Evolutionary conservation across 2,888 invertebrate genomes (phyloP).

Genomic region (Venusia cambrica): DNA sequence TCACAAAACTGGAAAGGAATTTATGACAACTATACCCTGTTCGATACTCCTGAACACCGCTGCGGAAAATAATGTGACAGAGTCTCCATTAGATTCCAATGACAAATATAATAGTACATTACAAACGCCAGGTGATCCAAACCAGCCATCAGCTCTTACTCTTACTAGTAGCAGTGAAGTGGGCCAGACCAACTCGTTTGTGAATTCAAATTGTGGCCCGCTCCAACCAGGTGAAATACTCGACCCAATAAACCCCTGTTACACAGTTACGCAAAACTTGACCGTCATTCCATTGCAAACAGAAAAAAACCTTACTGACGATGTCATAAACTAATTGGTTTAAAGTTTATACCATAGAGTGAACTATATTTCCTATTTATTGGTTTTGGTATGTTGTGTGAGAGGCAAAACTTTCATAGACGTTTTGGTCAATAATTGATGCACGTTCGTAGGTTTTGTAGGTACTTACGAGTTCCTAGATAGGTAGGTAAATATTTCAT

Average conservation of each 20-base stretch:
- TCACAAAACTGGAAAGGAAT: constrained; percentile 64
- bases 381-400: too few relatives aligned
- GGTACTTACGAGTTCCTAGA: too few relatives aligned
- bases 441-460: too few relatives aligned
- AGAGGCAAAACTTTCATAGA: too few relatives aligned
- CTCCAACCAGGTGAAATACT: constrained; percentile 48
- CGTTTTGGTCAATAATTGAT: too few relatives aligned
- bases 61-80: constrained; percentile 74
- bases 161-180: constrained; percentile 37
- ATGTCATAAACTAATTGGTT: too few relatives aligned
- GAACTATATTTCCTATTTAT: too few relatives aligned
- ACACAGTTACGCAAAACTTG: constrained; percentile 56
- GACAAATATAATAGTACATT: constrained; percentile 34
- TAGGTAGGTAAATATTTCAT: too few relatives aligned
- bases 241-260: constrained; percentile 72
- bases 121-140: constrained; percentile 28
- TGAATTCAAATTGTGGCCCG: constrained; percentile 48
- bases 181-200: constrained; percentile 30
- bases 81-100: constrained; percentile 46
- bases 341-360: too few relatives aligned
- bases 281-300: constrained; percentile 61
- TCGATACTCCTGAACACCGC: constrained; percentile 67
- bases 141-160: constrained; percentile 44
- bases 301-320: too few relatives aligned
- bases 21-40: constrained; percentile 73